These are phyloP conservation scores for Labeo catla DNA, from an alignment of 2,113 vertebrate genomes.

Conservation along the genomic window DNA sequence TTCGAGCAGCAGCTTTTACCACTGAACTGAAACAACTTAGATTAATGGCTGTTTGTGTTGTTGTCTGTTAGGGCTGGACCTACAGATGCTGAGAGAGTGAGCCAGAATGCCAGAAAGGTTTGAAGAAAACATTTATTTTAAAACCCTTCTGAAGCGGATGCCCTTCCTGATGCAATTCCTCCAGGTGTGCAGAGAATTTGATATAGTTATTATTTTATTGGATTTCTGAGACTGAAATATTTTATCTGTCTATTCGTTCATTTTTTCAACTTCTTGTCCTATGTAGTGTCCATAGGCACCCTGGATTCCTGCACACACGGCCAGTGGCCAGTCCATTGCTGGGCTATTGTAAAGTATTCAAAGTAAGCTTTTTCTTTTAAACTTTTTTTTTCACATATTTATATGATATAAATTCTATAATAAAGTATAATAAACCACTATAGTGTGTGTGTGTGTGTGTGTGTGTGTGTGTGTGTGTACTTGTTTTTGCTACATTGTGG, in stretches of 20 bases:
- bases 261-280: too few species aligned
- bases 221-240: neutral
- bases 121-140: neutral
- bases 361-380: too few species aligned
- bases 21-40: neutral
- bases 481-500: too few species aligned
- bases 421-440: neutral
- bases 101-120: neutral
- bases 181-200: neutral
- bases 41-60: neutral
- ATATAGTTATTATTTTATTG: neutral
- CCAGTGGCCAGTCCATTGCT: neutral
- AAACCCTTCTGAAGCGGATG: neutral
- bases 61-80: neutral
- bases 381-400: neutral
- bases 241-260: neutral
- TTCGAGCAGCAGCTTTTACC: neutral
- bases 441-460: too few species aligned
- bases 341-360: neutral
- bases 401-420: neutral
- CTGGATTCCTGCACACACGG: neutral
- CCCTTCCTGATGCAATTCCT: neutral
- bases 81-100: neutral
- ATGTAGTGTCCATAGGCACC: too few species aligned
- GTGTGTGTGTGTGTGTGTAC: neutral